These are phyloP conservation scores for Brachyhypopomus occidentalis DNA, from an alignment of 2,113 vertebrate genomes.

Conservation along the genomic window DNA sequence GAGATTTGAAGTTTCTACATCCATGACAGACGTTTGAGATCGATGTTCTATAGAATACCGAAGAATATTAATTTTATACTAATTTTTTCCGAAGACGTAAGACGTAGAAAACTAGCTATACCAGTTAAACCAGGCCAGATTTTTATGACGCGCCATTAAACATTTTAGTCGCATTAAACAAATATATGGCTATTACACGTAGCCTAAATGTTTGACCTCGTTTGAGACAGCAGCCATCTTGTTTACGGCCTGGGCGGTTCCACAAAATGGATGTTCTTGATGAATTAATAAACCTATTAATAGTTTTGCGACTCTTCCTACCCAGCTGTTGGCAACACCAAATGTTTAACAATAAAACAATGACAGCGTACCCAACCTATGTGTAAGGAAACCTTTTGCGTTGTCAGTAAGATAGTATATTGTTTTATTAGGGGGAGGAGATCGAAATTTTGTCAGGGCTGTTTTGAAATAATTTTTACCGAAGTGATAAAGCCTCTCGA, in stretches of 20 bases:
- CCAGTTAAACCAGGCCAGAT: too few relatives aligned
- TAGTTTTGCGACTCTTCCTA: neutral
- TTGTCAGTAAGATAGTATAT: neutral
- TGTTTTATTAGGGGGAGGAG: slow-evolving; percentile 44
- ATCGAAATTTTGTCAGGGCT: neutral
- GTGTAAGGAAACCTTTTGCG: slow-evolving; percentile 42
- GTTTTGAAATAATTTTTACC: neutral
- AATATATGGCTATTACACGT: too few relatives aligned
- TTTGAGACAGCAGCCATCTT: slow-evolving; percentile 51
- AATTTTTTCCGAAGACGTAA: too few relatives aligned
- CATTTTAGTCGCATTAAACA: too few relatives aligned
- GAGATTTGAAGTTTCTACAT: too few relatives aligned
- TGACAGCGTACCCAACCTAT: neutral
- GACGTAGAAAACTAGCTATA: too few relatives aligned
- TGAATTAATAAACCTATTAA: neutral
- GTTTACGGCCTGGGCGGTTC: slow-evolving; percentile 44
- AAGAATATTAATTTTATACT: too few relatives aligned
- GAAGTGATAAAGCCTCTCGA: neutral
- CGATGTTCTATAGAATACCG: too few relatives aligned
- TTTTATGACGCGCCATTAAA: too few relatives aligned
- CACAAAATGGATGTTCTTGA: slow-evolving; percentile 57
- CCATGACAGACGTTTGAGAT: too few relatives aligned
- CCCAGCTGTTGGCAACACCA: slow-evolving; percentile 1
- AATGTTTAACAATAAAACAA: slow-evolving; percentile 25
- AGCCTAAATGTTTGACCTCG: neutral